Evolutionary conservation across 2,888 invertebrate genomes (phyloP).

Genomic region (Sarcophaga caerulescens): DNA sequence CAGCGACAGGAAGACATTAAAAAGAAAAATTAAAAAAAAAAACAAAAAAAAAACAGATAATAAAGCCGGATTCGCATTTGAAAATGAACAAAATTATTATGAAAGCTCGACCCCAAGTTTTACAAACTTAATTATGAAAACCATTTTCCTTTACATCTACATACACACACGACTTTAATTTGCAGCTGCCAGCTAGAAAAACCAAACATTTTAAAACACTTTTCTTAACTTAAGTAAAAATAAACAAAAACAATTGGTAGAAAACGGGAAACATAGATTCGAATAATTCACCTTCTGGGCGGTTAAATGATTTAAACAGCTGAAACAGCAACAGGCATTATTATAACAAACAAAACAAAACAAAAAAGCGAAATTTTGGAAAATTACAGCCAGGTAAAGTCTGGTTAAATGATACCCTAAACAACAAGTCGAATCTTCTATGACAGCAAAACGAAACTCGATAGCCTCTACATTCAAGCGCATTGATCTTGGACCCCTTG

Average conservation of each 20-base stretch:
- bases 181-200: conserved; percentile 62
- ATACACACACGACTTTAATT: conserved; percentile 38
- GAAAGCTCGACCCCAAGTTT: conserved; percentile 36
- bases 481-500: too few species aligned
- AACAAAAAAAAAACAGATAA: conserved; percentile 30
- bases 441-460: too few species aligned
- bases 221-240: conserved; percentile 2
- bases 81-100: conserved; percentile 58
- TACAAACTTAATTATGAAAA: conserved; percentile 53
- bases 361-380: not conserved
- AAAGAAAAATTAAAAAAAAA: conserved; percentile 19
- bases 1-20: conserved; percentile 67
- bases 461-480: too few species aligned
- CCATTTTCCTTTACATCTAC: not conserved
- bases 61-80: conserved; percentile 42
- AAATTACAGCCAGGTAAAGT: not conserved
- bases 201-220: not conserved
- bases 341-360: not conserved
- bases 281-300: conserved; percentile 68
- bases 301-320: conserved; percentile 62
- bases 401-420: too few species aligned
- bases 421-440: too few species aligned
- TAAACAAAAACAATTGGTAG: conserved; percentile 3
- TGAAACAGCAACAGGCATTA: conserved; percentile 33
- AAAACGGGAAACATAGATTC: conserved; percentile 63